Evolutionary conservation across 92 coral and sea anemone genomes (phyloP), one percentile per base, ranked within the genome.

Genomic region (Palythoa caribaeorum): DNA sequence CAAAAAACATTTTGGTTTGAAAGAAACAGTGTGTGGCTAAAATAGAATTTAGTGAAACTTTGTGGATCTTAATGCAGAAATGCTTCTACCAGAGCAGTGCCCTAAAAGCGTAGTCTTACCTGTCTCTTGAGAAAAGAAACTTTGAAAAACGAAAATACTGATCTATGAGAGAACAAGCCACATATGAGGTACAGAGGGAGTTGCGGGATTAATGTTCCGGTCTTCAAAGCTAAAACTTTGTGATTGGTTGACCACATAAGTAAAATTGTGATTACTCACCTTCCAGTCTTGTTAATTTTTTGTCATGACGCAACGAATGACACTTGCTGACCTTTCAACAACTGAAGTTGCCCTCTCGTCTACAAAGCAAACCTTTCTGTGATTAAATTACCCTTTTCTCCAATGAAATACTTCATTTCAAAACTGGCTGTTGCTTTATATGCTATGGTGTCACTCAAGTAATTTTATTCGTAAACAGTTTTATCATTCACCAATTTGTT

Each of bases 191-290:
- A 16, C 1, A 15, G 2, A 8, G 11, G 28, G 20, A 11, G 9
- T 50, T n/a, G 14, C 35, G 6, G 36, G 37, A 28, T 9, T 19
- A 37, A 40, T 1, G 37, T 57, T 14, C 10, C 44, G 1, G n/a
- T 40, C 16, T 65, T 16, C 6, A 63, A 65, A 44, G 73, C 39
- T 4, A 36, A 12, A 16, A 20, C 14, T 57, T 81, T 20, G 60
- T 11, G 86, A 66, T 54, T 65, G 0, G 20, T 44, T 81, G 19
- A 48, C 57, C 47, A 44, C 48, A 51, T 38, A 48, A 81, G 76
- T 17, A 55, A 81, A 44, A 63, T 19, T 44, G 76, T 66, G 21
- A 66, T 81, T 81, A 81, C 86, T 21, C 86, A 81, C 76, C 86
- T 66, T 48, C 36, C n/a, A 65, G 10, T 28, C 83, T 44, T 71